Percentiles rank a stretch among this genome's conserved stretches.
phyloP scores from a whole-genome alignment of 2,797 vertebrate genomes.

The Falco peregrinus region DNA sequence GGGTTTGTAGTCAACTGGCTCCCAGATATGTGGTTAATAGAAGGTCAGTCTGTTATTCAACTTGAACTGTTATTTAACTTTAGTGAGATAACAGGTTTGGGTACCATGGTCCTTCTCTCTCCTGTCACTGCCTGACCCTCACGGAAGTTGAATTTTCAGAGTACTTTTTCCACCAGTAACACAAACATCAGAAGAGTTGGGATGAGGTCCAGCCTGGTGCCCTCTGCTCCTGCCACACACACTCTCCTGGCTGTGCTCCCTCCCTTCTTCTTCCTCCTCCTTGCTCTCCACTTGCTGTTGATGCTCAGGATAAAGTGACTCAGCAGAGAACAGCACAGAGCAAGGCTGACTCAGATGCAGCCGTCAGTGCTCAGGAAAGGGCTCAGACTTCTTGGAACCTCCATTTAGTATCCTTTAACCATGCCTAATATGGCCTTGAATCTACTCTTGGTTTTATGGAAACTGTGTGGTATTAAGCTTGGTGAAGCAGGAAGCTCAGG shows the following conservation, averaged over 20 bases:
- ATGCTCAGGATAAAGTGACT: neutral
- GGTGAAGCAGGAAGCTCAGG: neutral
- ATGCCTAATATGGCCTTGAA: slow-evolving; percentile 9
- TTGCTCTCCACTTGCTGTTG: rapidly evolving
- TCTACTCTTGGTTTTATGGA: neutral
- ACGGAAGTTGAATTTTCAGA: neutral
- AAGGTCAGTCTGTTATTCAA: no score
- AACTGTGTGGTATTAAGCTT: neutral
- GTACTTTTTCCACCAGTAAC: neutral
- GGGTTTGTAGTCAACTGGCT: neutral
- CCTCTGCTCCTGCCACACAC: neutral
- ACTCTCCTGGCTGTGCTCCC: neutral
- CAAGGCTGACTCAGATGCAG: slow-evolving; percentile 11
- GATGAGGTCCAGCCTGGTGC: neutral
- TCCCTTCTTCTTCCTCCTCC: neutral
- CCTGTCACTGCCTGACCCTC: neutral
- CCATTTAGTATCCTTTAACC: neutral
- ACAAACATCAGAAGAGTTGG: neutral
- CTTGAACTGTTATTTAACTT: no score
- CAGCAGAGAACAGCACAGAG: neutral
- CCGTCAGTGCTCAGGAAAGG: neutral
- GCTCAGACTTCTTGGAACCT: slow-evolving; percentile 42
- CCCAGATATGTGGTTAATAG: no score
- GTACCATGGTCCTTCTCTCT: neutral
- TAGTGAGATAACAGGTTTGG: neutral